These are phyloP conservation scores for Osmoderma eremita DNA, from an alignment of 2,888 invertebrate genomes.

Conservation along the genomic window DNA sequence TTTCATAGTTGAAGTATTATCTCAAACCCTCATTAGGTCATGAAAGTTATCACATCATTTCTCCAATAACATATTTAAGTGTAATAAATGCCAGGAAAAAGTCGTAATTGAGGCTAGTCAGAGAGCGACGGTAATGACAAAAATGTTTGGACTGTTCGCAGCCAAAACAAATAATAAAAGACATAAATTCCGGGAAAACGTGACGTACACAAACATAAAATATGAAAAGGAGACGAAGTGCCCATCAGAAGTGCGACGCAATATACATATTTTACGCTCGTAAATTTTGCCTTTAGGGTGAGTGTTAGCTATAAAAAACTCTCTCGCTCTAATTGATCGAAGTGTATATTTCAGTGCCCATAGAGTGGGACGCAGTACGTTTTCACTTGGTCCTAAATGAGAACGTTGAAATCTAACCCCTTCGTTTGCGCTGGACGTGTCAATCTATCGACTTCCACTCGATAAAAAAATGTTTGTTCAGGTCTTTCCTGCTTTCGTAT, in stretches of 20 bases:
- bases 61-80: too few species aligned
- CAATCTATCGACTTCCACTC: constrained; percentile 18
- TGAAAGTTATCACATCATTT: too few species aligned
- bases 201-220: neutral
- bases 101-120: too few species aligned
- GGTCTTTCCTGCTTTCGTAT: constrained; percentile 1
- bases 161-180: constrained; percentile 16
- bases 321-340: constrained; percentile 11
- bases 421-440: constrained; percentile 13
- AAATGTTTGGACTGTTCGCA: neutral
- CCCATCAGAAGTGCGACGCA: neutral
- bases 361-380: neutral
- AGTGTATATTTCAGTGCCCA: constrained; percentile 13
- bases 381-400: constrained; percentile 1
- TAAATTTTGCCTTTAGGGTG: constrained; percentile 17
- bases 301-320: constrained; percentile 2
- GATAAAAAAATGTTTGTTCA: constrained; percentile 18
- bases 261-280: constrained; percentile 22
- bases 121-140: neutral
- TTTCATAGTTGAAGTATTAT: too few species aligned
- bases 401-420: constrained; percentile 8
- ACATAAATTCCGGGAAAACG: constrained; percentile 4
- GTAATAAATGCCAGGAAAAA: too few species aligned
- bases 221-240: neutral
- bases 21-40: too few species aligned